Conservation (phyloP, 1,140 invertebrate genomes). For the Drosophila kikkawai region DNA sequence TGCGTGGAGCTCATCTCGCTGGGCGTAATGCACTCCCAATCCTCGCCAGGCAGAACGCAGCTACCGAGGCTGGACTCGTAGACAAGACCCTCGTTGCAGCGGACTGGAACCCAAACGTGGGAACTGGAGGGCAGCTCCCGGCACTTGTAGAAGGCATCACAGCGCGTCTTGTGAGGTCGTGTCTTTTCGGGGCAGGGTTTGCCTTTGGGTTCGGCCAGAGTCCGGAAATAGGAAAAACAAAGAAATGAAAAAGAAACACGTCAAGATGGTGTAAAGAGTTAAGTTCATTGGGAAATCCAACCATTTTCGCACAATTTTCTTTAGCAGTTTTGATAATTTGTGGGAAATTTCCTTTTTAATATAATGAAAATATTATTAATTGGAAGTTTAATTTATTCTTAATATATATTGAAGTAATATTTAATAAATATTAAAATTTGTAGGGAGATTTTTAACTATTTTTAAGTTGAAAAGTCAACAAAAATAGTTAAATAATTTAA, state of each 20-base stretch:
- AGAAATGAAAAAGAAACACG: conserved; percentile 8
- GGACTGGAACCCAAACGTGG: conserved; percentile 86
- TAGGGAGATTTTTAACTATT: neutral
- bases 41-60: conserved; percentile 85
- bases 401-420: neutral
- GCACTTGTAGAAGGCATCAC: conserved; percentile 86
- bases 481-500: neutral
- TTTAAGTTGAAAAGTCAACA: neutral
- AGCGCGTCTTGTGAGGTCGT: conserved; percentile 85
- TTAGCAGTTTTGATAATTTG: neutral
- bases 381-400: neutral
- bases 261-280: conserved; percentile 3
- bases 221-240: conserved; percentile 9
- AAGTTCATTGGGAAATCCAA: neutral
- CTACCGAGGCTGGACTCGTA: conserved; percentile 85
- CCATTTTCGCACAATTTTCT: neutral
- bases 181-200: conserved; percentile 85
- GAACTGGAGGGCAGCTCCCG: conserved; percentile 85
- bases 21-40: conserved; percentile 82
- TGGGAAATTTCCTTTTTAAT: neutral
- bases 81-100: conserved; percentile 85
- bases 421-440: neutral
- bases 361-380: neutral
- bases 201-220: conserved; percentile 43
- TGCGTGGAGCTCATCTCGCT: conserved; percentile 43